phyloP scores from a whole-genome alignment of 2,113 vertebrate species.

The Leucoraja erinaceus region DNA sequence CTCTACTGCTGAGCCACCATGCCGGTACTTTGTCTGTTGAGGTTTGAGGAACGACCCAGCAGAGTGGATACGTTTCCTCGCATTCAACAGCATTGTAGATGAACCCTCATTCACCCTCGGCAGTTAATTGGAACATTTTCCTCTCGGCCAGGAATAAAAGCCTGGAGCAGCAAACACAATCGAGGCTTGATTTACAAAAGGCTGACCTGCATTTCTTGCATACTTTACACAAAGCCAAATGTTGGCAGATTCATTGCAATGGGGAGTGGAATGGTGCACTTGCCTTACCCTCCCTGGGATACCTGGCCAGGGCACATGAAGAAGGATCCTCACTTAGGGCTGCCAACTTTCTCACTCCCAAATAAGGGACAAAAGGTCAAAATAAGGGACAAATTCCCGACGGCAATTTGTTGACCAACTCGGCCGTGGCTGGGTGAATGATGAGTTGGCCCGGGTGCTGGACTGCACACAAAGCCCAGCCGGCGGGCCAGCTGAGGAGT shows the following conservation, averaged over 20 bases:
- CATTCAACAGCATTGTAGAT: background rate
- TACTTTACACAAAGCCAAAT: background rate
- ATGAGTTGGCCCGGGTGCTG: no score
- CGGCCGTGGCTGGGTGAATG: no score
- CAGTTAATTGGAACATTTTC: background rate
- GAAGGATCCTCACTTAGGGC: no score
- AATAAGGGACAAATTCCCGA: no score
- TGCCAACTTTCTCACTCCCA: no score
- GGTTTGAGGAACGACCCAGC: background rate
- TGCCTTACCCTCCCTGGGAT: background rate
- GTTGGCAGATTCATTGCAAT: background rate
- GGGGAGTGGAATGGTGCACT: background rate
- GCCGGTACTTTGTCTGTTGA: background rate
- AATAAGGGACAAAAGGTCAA: no score
- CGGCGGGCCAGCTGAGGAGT: no score
- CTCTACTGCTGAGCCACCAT: no score
- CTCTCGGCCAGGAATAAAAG: background rate
- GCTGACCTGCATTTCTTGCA: background rate
- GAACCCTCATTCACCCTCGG: conserved; percentile 1
- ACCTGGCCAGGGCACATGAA: background rate
- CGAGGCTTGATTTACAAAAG: background rate
- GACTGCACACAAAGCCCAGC: no score
- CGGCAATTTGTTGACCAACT: no score
- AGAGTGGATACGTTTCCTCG: background rate
- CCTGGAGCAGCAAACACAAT: background rate